These are phyloP conservation scores for Chloropsis cyanopogon DNA, from an alignment of 2,113 vertebrate species.

Conservation along the genomic window DNA sequence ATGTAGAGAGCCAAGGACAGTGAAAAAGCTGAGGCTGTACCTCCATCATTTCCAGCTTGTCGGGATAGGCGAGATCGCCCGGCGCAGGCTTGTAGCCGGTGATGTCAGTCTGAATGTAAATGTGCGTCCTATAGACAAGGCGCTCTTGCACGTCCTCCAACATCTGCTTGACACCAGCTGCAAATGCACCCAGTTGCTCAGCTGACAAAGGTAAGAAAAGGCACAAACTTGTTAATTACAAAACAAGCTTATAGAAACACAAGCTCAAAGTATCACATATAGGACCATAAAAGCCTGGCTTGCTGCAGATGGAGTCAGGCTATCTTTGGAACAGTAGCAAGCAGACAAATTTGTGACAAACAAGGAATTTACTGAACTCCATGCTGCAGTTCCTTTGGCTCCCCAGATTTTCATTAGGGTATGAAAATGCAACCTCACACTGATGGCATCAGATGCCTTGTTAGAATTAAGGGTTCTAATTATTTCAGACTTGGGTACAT, in stretches of 20 bases:
- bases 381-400: background rate
- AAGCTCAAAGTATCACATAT: background rate
- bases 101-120: conserved; percentile 98
- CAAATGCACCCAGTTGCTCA: conserved; percentile 89
- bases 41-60: conserved; percentile 99
- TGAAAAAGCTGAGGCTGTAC: conserved; percentile 47
- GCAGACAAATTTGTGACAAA: background rate
- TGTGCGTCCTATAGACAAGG: conserved; percentile 93
- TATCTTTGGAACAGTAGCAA: accelerated
- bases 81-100: conserved; percentile 92
- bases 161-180: conserved; percentile 94
- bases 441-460: background rate
- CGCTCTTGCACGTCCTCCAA: conserved; percentile 96
- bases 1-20: background rate
- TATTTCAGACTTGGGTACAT: background rate
- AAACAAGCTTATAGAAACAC: background rate
- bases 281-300: background rate
- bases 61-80: conserved; percentile 93
- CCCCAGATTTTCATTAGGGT: background rate
- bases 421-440: background rate
- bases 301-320: background rate
- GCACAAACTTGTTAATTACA: background rate
- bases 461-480: background rate
- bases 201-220: conserved; percentile 62
- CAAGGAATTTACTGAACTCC: background rate